Conservation (phyloP, 2,797 vertebrate genomes). For the Glyptemys insculpta region DNA sequence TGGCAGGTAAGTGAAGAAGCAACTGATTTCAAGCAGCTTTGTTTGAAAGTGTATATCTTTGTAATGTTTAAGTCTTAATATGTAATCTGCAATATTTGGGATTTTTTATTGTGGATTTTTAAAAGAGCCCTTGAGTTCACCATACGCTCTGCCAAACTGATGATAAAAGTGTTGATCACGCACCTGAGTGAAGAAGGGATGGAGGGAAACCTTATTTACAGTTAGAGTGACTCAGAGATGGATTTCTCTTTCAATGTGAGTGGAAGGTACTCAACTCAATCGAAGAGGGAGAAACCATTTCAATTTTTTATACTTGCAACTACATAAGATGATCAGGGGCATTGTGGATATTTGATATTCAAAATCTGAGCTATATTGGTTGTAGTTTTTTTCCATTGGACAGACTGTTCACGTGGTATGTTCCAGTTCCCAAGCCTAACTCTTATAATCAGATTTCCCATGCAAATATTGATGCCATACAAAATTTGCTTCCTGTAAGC, state of each 20-base stretch:
- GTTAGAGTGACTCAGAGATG: not conserved
- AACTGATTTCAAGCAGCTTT: constrained; percentile 67
- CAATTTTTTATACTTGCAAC: not conserved
- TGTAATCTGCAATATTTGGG: constrained; percentile 61
- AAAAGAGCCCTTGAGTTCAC: constrained; percentile 21
- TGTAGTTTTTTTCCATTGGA: not conserved
- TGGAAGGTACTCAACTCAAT: constrained; percentile 6
- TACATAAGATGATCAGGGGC: not conserved
- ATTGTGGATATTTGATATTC: constrained; percentile 2
- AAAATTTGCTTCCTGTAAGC: not conserved
- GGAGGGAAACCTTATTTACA: not conserved
- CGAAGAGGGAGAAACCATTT: not conserved
- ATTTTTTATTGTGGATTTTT: constrained; percentile 42
- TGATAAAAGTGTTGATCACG: constrained; percentile 9
- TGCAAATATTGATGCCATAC: not conserved
- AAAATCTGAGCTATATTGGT: constrained; percentile 20
- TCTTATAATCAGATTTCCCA: not conserved
- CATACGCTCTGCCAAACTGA: not conserved
- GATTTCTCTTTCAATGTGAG: constrained; percentile 5
- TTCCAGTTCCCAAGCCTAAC: not conserved
- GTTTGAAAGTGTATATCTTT: constrained; percentile 64
- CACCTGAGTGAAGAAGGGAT: not conserved
- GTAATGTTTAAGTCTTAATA: constrained; percentile 76
- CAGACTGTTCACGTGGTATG: not conserved
- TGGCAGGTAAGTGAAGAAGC: constrained; percentile 77